Evolutionary conservation across 1,140 invertebrate species (phyloP), one percentile per base, ranked within the genome.

Genomic region (Gryllus bimaculatus): DNA sequence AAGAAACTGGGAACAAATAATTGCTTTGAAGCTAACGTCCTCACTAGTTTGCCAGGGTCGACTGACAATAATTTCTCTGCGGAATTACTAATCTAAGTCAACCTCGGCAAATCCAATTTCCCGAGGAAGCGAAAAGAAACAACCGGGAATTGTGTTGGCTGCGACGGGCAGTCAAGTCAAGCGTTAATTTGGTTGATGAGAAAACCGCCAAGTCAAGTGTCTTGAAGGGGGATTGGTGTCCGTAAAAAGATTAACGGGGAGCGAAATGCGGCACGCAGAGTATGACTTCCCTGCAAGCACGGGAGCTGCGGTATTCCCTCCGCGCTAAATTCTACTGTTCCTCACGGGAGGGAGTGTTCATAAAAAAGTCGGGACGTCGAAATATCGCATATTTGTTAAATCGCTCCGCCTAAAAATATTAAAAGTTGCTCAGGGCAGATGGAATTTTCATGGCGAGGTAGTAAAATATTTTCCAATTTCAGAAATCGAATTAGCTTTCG

Each of bases 31-130:
- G 54, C 54, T 66, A 66, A 18, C 54, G 54, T 66, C 54, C 10
- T 66, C 54, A 10, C 54, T 66, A 18, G 54, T 66, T 66, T 66
- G 7, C 54, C 54, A 18, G 54, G 18, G 54, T 18, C 18, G 54
- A 66, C 54, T 66, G 54, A 66, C 54, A 66, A 66, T 66, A 66
- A 66, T 66, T 66, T 66, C 54, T 66, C 54, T 18, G 54, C 18
- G 54, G 54, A 66, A 66, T 66, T 66, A 66, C 54, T 66, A 66
- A 66, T 66, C 54, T 66, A 66, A 66, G 54, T 66, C 54, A 66
- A 66, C 54, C 54, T 10, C 54, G 2, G 54, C 0, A 66, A 66
- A 66, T 66, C 54, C 54, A 66, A 66, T 66, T 66, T 66, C 54
- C 10, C 10, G 54, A 18, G 26, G 10, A 18, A 66, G 54, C 54